These are phyloP conservation scores for Betta splendens DNA, from an alignment of 2,797 vertebrate genomes.

Conservation along the genomic window DNA sequence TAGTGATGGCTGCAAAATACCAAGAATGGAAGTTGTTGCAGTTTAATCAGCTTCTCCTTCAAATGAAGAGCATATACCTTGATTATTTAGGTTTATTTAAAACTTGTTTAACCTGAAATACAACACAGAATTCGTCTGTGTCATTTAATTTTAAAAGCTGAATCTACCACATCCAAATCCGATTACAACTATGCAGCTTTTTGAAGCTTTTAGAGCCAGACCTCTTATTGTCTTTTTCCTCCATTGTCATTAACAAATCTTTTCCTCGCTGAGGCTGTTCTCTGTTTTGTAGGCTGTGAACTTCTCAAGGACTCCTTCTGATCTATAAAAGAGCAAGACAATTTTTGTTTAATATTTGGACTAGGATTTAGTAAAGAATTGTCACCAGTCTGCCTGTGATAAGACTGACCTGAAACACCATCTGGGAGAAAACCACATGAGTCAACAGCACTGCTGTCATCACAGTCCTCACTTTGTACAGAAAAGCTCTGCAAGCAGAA, in stretches of 20 bases:
- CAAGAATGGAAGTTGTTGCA: conserved; percentile 10
- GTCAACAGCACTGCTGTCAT: conserved; percentile 45
- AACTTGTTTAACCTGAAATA: neutral
- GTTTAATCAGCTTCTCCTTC: conserved; percentile 2
- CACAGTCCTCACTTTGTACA: conserved; percentile 47
- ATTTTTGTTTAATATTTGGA: conserved; percentile 9
- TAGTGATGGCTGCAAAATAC: neutral
- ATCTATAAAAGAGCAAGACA: conserved; percentile 40
- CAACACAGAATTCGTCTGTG: neutral
- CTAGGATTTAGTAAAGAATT: neutral
- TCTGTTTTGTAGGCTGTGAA: conserved; percentile 64
- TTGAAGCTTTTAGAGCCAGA: neutral
- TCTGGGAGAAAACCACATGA: conserved; percentile 34
- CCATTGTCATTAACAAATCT: conserved; percentile 48
- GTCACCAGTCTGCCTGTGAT: conserved; percentile 7
- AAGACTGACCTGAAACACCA: conserved; percentile 56
- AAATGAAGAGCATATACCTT: conserved; percentile 20
- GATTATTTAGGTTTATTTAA: conserved; percentile 7
- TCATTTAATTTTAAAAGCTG: neutral
- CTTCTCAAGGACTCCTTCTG: conserved; percentile 37
- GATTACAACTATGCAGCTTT: conserved; percentile 6
- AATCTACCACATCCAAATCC: neutral
- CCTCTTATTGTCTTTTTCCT: conserved; percentile 45
- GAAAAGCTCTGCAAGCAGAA: conserved; percentile 51
- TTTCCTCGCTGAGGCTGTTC: conserved; percentile 46